Percentiles rank a stretch among this genome's conserved stretches.
These are phyloP conservation scores for Ceraclea dissimilis DNA, from an alignment of 2,888 invertebrate genomes.

Conservation along the genomic window DNA sequence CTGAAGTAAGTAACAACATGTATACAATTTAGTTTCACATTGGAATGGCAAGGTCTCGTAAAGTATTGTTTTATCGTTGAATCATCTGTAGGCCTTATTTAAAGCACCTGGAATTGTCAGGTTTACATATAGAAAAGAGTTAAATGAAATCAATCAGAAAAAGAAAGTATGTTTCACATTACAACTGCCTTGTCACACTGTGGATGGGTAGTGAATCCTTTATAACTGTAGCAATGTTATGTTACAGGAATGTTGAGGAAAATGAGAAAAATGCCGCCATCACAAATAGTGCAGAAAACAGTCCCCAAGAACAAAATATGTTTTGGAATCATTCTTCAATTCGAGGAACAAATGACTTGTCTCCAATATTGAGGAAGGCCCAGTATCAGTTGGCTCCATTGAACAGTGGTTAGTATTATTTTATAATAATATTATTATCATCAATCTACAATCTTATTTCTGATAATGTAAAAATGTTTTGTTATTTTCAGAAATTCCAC, in stretches of 20 bases:
- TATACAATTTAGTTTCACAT: too few species aligned
- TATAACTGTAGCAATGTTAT: too few species aligned
- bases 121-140: too few species aligned
- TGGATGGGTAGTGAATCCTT: too few species aligned
- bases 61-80: too few species aligned
- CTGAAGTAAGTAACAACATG: too few species aligned
- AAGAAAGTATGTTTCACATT: too few species aligned
- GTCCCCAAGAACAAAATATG: conserved; percentile 25
- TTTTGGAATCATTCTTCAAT: conserved; percentile 46
- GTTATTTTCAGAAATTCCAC: conserved; percentile 13
- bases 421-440: neutral
- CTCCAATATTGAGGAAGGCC: conserved; percentile 41
- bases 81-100: too few species aligned
- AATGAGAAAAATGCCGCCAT: conserved; percentile 21
- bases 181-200: too few species aligned
- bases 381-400: conserved; percentile 52
- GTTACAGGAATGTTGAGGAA: conserved; percentile 24
- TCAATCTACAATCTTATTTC: neutral
- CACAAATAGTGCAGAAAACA: conserved; percentile 25
- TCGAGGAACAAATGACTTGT: conserved; percentile 42
- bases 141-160: too few species aligned
- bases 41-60: too few species aligned
- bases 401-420: conserved; percentile 34
- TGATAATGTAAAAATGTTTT: neutral
- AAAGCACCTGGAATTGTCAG: too few species aligned